Evolutionary conservation across 2,888 invertebrate genomes (phyloP), one percentile per base, ranked within the genome.

Genomic region (Acrobasis consociella): DNA sequence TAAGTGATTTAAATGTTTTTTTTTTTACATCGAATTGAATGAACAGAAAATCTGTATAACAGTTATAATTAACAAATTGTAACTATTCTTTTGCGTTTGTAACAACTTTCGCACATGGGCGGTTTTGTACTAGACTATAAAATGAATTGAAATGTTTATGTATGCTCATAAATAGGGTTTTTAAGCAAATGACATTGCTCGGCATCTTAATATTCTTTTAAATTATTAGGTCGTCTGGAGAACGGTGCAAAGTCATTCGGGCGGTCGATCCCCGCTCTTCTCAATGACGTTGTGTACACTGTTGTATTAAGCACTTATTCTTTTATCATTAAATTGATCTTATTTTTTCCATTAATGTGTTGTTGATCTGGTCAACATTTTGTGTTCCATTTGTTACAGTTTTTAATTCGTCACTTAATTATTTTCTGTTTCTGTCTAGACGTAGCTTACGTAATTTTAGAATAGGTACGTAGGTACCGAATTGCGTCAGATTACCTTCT

Each of bases 181-280:
- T 60, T 51, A 56, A 61, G 50, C 10, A 17, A 60, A 64, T 56
- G 59, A 65, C 62, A 55, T 65, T 64, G 62, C 37, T 52, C 49
- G 66, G 74, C 73, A 71, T 71, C 70, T 75, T 72, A 75, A 76
- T 72, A 73, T 76, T 77, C 69, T 80, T 78, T 79, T 67, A 73
- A 79, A 77, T 78, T 85, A 80, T 79, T 80, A 78, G 86, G 86
- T 81, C 86, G 89, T 90, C 89, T 89, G 77, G 89, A 89, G 90
- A 88, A 74, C 89, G 78, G 69, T 66, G 71, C 84, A 89, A 90
- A 85, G 89, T 89, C 85, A 86, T 75, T 77, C 78, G 83, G 85
- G 78, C 84, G 83, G 85, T 78, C 84, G 80, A 78, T 82, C 78
- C 78, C 69, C 76, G 72, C 76, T 82, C 77, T 75, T 70, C 70